Evolutionary conservation across 2,888 invertebrate genomes (phyloP).

Genomic region (Coleophora flavipennella): DNA sequence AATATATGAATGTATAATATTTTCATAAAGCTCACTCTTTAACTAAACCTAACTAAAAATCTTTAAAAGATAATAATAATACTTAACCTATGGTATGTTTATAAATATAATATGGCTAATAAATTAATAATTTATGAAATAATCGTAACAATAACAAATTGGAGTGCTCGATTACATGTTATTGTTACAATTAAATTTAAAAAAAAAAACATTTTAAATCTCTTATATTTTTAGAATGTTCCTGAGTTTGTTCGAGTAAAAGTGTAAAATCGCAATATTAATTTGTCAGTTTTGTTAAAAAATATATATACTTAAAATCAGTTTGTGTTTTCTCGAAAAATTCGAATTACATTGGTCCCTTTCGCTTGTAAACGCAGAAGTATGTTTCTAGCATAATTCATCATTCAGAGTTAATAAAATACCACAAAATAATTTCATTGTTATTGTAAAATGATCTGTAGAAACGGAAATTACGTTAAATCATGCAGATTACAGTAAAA

Average conservation of each 20-base stretch:
- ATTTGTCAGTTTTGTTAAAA: conserved; percentile 59
- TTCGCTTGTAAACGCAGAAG: conserved; percentile 67
- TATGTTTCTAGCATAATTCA: conserved; percentile 32
- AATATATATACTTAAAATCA: conserved; percentile 28
- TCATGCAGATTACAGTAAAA: background rate
- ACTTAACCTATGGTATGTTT: conserved; percentile 71
- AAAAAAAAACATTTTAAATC: conserved; percentile 34
- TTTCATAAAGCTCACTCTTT: conserved; percentile 68
- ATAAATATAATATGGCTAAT: conserved; percentile 71
- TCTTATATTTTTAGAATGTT: conserved; percentile 49
- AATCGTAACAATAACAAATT: conserved; percentile 30
- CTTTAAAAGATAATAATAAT: conserved; percentile 67
- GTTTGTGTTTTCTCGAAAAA: conserved; percentile 33
- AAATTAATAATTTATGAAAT: conserved; percentile 44
- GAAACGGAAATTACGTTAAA: conserved; percentile 26
- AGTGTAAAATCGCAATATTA: conserved; percentile 38
- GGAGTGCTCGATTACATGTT: conserved; percentile 23
- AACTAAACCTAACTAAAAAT: conserved; percentile 60
- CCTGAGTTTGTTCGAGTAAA: conserved; percentile 30
- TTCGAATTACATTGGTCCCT: conserved; percentile 66
- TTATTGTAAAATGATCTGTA: conserved; percentile 37
- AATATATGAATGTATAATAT: conserved; percentile 50
- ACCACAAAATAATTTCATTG: conserved; percentile 29
- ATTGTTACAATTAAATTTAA: conserved; percentile 35
- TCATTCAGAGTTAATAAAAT: conserved; percentile 46